These are phyloP conservation scores for Pogonognathellus flavescens DNA, from an alignment of 1,140 invertebrate species.

Conservation along the genomic window DNA sequence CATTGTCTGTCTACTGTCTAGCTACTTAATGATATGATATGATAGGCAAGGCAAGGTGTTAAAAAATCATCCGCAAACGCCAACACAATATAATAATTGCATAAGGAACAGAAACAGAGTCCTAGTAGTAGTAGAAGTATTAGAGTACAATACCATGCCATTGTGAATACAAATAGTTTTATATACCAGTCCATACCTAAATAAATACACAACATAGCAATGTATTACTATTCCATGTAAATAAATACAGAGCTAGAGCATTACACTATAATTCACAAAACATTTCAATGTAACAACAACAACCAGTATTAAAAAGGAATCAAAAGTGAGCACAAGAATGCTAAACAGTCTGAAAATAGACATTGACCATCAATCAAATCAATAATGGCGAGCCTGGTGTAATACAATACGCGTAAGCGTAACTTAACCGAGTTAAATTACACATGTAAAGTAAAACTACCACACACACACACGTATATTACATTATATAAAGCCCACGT, in stretches of 20 bases:
- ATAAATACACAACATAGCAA: not conserved
- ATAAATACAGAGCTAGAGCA: not conserved
- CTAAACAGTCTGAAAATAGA: conserved; percentile 38
- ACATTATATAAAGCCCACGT: no score
- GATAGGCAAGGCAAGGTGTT: conserved; percentile 35
- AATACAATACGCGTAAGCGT: not conserved
- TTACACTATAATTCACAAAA: not conserved
- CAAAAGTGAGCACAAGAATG: conserved; percentile 16
- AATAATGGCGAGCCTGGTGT: not conserved
- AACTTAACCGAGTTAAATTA: not conserved
- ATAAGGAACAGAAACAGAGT: not conserved
- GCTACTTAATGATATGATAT: not conserved
- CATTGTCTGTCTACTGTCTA: not conserved
- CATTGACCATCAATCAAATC: conserved; percentile 48
- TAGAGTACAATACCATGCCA: not conserved
- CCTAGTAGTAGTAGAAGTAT: not conserved
- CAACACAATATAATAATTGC: conserved; percentile 18
- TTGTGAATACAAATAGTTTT: no score
- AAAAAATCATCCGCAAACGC: conserved; percentile 40
- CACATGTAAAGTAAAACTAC: not conserved
- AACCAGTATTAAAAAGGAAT: not conserved
- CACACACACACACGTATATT: not conserved
- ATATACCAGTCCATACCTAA: not conserved
- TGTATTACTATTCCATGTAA: not conserved
- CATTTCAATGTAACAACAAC: not conserved